phyloP scores from a whole-genome alignment of 2,113 vertebrate species.

The Syngnathus typhle region DNA sequence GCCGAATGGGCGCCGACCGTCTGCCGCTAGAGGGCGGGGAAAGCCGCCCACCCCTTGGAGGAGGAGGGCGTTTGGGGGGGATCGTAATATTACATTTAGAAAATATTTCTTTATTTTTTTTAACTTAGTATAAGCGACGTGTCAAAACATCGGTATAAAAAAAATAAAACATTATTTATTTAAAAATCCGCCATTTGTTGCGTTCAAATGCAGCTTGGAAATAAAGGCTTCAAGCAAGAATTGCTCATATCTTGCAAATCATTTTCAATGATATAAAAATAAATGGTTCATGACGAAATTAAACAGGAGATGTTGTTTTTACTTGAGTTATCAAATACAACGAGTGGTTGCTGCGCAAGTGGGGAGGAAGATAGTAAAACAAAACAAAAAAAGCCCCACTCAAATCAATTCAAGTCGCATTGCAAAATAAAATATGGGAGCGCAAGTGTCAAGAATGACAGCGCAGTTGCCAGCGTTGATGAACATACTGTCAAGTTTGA shows the following conservation, averaged over 20 bases:
- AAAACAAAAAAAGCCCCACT: not conserved
- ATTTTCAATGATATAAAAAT: not conserved
- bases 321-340: not conserved
- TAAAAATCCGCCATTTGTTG: not conserved
- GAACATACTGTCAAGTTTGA: not conserved
- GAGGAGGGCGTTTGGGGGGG: not conserved
- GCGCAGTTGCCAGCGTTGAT: not conserved
- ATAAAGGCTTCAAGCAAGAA: not conserved
- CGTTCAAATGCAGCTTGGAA: conserved; percentile 35
- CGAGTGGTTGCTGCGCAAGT: not conserved
- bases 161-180: not conserved
- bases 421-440: not conserved
- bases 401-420: not conserved
- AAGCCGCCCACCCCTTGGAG: not conserved
- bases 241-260: not conserved
- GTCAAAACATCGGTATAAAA: not conserved
- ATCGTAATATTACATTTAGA: too few relatives aligned
- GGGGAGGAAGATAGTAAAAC: not conserved
- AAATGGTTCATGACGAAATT: not conserved
- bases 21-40: conserved; percentile 57
- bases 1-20: conserved; percentile 10
- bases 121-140: too few relatives aligned
- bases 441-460: not conserved
- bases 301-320: too few relatives aligned
- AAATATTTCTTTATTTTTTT: not conserved